Evolutionary conservation across 64 coral and sea anemone species (phyloP).

Genomic region (Exaiptasia diaphana): DNA sequence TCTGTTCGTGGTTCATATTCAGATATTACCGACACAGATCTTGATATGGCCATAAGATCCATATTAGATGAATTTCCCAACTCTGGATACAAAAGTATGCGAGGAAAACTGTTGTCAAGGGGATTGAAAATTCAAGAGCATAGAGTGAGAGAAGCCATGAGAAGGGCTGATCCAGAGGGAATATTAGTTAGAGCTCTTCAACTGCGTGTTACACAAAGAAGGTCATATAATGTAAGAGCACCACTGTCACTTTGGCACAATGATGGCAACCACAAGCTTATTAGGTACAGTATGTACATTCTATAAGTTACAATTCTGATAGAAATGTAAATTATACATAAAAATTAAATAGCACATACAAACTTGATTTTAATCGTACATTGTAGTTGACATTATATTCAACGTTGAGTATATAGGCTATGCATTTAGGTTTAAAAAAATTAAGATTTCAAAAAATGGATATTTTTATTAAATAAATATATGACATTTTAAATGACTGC

Average conservation of each 20-base stretch:
- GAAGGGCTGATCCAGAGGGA: slow-evolving; percentile 20
- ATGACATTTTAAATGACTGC: too few relatives aligned
- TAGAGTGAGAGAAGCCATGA: slow-evolving; percentile 44
- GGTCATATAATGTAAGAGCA: slow-evolving; percentile 46
- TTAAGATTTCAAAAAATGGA: too few relatives aligned
- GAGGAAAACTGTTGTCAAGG: slow-evolving; percentile 30
- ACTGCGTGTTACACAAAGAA: slow-evolving; percentile 61
- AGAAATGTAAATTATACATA: neutral
- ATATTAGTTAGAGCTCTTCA: slow-evolving; percentile 41
- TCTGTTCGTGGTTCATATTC: neutral
- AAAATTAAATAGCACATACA: too few relatives aligned
- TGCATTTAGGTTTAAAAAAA: too few relatives aligned
- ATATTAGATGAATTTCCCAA: slow-evolving; percentile 14
- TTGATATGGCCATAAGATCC: neutral
- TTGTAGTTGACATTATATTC: too few relatives aligned
- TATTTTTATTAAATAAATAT: too few relatives aligned
- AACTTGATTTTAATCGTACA: too few relatives aligned
- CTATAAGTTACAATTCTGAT: neutral
- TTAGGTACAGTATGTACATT: neutral
- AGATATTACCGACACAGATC: neutral
- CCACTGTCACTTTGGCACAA: slow-evolving; percentile 61
- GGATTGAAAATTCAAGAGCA: slow-evolving; percentile 35
- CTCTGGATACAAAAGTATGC: slow-evolving; percentile 22
- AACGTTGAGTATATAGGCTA: too few relatives aligned
- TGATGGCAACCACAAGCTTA: slow-evolving; percentile 67